Conservation (phyloP, 2,888 invertebrate species). For the Drosophila siamana region DNA sequence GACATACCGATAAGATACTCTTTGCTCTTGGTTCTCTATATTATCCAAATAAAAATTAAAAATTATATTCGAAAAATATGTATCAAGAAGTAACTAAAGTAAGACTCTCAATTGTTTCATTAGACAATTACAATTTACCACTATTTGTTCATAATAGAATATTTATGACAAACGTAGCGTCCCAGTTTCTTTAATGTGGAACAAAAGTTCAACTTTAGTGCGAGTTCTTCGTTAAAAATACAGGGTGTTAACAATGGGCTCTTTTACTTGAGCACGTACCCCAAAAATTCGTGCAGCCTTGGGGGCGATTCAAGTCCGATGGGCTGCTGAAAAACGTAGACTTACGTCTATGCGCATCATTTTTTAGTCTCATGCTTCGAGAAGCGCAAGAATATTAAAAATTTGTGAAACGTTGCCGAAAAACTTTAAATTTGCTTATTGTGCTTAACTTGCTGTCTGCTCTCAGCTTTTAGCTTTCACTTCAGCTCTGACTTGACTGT, state of each 20-base stretch:
- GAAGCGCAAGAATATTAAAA: constrained; percentile 15
- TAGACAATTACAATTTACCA: too few species aligned
- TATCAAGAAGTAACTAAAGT: too few species aligned
- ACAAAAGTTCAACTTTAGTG: neutral
- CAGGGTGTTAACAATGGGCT: constrained; percentile 15
- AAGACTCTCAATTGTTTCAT: too few species aligned
- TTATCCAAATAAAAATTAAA: too few species aligned
- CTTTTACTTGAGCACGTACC: constrained; percentile 22
- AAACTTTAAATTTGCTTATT: constrained; percentile 49
- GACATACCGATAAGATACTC: constrained; percentile 1
- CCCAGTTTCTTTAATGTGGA: neutral
- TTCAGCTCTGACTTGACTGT: neutral
- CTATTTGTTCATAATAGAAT: too few species aligned
- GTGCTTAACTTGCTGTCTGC: constrained; percentile 26
- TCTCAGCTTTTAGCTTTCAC: neutral
- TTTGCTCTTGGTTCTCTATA: neutral
- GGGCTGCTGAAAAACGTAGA: constrained; percentile 13
- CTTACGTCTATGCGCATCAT: constrained; percentile 6
- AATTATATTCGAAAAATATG: too few species aligned
- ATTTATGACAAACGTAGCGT: too few species aligned
- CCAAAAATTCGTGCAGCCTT: constrained; percentile 25
- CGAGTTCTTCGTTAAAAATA: neutral
- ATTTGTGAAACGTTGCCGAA: constrained; percentile 15
- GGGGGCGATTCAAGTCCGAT: constrained; percentile 22
- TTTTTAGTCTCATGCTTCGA: constrained; percentile 5